Evolutionary conservation across 1,140 invertebrate species (phyloP), one percentile per base, ranked within the genome.

Genomic region (Nebria ingens): DNA sequence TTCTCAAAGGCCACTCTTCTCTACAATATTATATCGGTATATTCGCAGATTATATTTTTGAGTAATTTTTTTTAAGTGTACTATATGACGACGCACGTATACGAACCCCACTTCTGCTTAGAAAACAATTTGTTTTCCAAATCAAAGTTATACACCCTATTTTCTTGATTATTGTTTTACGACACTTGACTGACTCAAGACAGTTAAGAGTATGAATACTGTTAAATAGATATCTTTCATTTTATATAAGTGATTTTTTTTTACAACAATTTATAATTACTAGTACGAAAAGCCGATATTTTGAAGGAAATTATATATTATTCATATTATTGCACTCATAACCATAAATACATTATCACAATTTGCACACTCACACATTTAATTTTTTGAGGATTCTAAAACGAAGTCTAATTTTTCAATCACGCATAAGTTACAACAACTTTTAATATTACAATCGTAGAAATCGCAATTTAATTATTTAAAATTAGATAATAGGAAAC

Each of bases 1-100:
- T 45, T 17, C 9, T 45, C 6, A 45, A 45, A 45, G 40, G 40
- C 40, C 40, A 45, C 40, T 45, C 40, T 45, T 45, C 40, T 29
- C 40, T 45, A 45, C 40, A 17, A 45, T 45, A 45, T 45, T 45
- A 17, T 45, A 45, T 45, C 15, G 15, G 40, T 45, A 12, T 45
- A n/a, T n/a, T n/a, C n/a, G n/a, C n/a, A n/a, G n/a, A n/a, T n/a
- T n/a, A n/a, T n/a, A n/a, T n/a, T n/a, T n/a, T n/a, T n/a, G n/a
- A n/a, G n/a, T n/a, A n/a, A n/a, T n/a, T n/a, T n/a, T n/a, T n/a
- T n/a, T n/a, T n/a, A n/a, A n/a, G n/a, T n/a, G n/a, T n/a, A n/a
- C n/a, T n/a, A n/a, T n/a, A n/a, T n/a, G n/a, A n/a, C n/a, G n/a
- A n/a, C n/a, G n/a, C n/a, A n/a, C n/a, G n/a, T n/a, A n/a, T n/a